phyloP scores from a whole-genome alignment of 2,888 invertebrate species.

The Mythimna vitellina region DNA sequence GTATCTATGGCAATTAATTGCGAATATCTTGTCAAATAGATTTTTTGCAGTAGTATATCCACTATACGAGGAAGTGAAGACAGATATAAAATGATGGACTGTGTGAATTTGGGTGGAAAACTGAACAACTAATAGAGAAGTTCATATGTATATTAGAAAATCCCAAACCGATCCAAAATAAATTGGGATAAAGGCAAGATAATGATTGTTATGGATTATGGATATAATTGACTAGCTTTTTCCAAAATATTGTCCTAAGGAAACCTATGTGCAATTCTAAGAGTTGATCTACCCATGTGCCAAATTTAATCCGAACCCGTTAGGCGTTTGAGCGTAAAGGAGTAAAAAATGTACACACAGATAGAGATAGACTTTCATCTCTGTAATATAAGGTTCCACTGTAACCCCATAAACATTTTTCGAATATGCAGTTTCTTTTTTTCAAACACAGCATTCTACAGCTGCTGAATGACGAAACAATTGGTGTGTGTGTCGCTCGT shows the following conservation, averaged over 20 bases:
- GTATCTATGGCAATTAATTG: not conserved
- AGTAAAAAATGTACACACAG: too few relatives aligned
- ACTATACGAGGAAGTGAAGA: not conserved
- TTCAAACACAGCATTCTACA: conserved; percentile 7
- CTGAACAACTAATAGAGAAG: too few relatives aligned
- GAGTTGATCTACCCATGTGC: too few relatives aligned
- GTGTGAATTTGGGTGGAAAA: not conserved
- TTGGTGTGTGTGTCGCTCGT: conserved; percentile 58
- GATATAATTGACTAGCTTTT: too few relatives aligned
- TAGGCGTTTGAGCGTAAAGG: too few relatives aligned
- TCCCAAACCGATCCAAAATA: not conserved
- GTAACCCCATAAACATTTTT: not conserved
- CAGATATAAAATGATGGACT: not conserved
- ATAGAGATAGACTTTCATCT: not conserved
- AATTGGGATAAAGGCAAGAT: not conserved
- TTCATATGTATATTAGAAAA: too few relatives aligned
- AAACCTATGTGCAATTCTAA: too few relatives aligned
- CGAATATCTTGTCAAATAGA: not conserved
- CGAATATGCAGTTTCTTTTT: not conserved
- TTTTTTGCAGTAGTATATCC: not conserved
- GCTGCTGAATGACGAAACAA: conserved; percentile 48
- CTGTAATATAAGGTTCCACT: not conserved
- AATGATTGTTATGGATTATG: not conserved
- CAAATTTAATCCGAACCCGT: too few relatives aligned
- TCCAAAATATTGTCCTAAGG: too few relatives aligned